These are phyloP conservation scores for Bombycilla garrulus DNA, from an alignment of 2,113 vertebrate species.

Conservation along the genomic window DNA sequence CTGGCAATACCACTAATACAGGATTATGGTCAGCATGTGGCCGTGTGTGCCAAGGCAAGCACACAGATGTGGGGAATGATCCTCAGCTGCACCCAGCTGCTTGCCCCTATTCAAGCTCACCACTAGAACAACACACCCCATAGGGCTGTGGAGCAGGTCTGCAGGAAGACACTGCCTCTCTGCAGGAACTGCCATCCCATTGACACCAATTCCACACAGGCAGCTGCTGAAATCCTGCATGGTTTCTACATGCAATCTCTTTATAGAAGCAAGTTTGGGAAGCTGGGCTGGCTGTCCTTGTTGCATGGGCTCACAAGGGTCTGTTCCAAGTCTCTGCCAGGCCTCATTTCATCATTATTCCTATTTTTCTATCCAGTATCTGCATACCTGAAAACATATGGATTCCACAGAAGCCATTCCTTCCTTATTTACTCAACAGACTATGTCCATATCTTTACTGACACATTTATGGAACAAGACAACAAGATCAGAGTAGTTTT, in stretches of 20 bases:
- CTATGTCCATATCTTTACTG: background rate
- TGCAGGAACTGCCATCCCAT: background rate
- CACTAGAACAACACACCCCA: background rate
- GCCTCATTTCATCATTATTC: background rate
- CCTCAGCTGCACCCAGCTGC: background rate
- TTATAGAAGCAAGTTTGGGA: background rate
- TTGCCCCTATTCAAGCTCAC: background rate
- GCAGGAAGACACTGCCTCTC: background rate
- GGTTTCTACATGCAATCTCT: background rate
- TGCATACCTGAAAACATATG: background rate
- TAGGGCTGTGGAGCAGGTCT: background rate
- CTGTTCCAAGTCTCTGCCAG: background rate
- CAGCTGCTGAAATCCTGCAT: background rate
- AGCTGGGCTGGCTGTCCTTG: background rate
- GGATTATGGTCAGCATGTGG: slow-evolving; percentile 25
- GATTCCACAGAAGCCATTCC: background rate
- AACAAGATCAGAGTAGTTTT: background rate
- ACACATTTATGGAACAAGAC: background rate
- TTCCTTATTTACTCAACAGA: background rate
- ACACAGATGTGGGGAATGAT: background rate
- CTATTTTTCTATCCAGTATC: background rate
- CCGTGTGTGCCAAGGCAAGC: background rate
- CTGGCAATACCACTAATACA: slow-evolving; percentile 1
- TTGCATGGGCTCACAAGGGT: background rate
- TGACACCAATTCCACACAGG: background rate